Conservation (phyloP, 92 coral and sea anemone species). For the Palythoa grandiflora region DNA sequence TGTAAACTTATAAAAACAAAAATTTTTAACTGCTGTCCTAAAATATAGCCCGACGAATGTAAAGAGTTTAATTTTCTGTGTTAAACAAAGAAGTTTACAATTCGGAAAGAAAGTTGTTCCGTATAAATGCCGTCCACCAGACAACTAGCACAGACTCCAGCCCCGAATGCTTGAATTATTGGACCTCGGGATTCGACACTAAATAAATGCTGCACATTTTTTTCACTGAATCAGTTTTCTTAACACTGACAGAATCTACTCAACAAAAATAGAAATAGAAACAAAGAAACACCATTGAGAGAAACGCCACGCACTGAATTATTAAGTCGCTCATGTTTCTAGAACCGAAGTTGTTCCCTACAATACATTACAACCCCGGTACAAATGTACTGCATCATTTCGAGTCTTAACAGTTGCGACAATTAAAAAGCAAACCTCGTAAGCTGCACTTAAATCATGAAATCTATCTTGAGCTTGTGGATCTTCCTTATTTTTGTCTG, state of each 20-base stretch:
- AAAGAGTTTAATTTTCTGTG: too few species aligned
- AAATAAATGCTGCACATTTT: background rate
- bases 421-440: slow-evolving; percentile 80
- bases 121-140: too few species aligned
- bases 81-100: too few species aligned
- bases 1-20: too few species aligned
- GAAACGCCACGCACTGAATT: background rate
- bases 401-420: slow-evolving; percentile 18
- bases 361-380: background rate
- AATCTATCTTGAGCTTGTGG: slow-evolving; percentile 96
- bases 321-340: too few species aligned
- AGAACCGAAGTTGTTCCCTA: too few species aligned
- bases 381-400: slow-evolving; percentile 15
- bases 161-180: too few species aligned
- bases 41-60: too few species aligned
- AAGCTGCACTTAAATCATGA: slow-evolving; percentile 95
- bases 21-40: too few species aligned
- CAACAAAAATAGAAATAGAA: background rate
- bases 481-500: slow-evolving; percentile 96
- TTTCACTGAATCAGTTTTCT: background rate
- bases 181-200: too few species aligned
- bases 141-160: too few species aligned
- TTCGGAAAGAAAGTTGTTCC: too few species aligned
- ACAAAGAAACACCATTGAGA: background rate
- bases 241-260: background rate